A percentile compares a stretch with the other conserved stretches of the same genome.
These are phyloP conservation scores for Drosophila murphyi DNA, from an alignment of 1,140 invertebrate species.

Conservation along the genomic window DNA sequence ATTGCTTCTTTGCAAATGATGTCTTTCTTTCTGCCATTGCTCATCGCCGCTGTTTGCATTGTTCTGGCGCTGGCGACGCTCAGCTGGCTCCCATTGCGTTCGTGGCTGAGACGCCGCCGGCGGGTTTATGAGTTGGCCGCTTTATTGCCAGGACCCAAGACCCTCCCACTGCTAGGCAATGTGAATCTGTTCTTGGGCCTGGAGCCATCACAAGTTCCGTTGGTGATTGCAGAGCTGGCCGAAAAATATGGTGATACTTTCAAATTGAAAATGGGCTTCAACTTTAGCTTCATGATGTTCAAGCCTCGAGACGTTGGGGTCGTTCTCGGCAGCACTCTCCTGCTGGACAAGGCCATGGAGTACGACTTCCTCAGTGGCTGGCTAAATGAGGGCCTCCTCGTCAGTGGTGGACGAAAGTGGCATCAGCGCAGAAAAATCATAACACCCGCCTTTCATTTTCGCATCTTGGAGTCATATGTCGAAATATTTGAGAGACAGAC, in stretches of 20 bases:
- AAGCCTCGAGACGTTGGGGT: constrained; percentile 64
- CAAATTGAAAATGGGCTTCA: constrained; percentile 62
- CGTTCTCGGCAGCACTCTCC: constrained; percentile 51
- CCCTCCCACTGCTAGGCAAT: constrained; percentile 62
- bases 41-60: constrained; percentile 20
- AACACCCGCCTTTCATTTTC: constrained; percentile 94
- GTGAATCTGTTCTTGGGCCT: constrained; percentile 59
- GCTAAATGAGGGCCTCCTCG: constrained; percentile 90
- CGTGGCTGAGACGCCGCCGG: constrained; percentile 14
- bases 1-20: not conserved
- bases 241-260: constrained; percentile 51
- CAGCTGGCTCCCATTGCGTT: constrained; percentile 26
- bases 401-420: constrained; percentile 90
- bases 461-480: constrained; percentile 91
- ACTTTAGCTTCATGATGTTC: constrained; percentile 64
- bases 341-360: constrained; percentile 69
- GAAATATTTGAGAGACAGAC: constrained; percentile 89
- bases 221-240: constrained; percentile 43
- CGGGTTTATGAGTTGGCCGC: constrained; percentile 32
- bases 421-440: constrained; percentile 90
- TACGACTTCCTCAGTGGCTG: constrained; percentile 90
- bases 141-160: constrained; percentile 39
- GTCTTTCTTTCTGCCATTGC: not conserved
- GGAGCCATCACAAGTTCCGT: constrained; percentile 39
- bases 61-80: constrained; percentile 24